phyloP scores from a whole-genome alignment of 1,140 invertebrate species.

The Lordiphosa collinella region DNA sequence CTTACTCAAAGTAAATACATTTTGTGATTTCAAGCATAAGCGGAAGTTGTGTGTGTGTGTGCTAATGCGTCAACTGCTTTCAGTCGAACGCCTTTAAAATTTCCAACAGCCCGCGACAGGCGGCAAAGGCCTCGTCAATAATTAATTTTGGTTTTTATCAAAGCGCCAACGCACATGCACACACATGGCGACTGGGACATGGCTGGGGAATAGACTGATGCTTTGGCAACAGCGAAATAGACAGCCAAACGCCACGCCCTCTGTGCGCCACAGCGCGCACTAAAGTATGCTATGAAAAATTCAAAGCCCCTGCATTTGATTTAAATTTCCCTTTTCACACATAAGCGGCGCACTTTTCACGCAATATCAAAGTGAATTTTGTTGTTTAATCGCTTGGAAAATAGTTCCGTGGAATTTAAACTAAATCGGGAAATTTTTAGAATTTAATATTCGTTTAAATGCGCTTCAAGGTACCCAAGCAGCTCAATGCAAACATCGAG shows the following conservation, averaged over 20 bases:
- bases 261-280: conserved; percentile 27
- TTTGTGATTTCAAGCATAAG: conserved; percentile 60
- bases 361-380: conserved; percentile 68
- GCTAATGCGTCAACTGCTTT: conserved; percentile 63
- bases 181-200: conserved; percentile 14
- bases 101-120: conserved; percentile 49
- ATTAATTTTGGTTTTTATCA: conserved; percentile 78
- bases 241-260: conserved; percentile 28
- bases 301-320: conserved; percentile 65
- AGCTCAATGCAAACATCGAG: neutral
- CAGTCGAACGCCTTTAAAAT: conserved; percentile 76
- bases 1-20: conserved; percentile 66
- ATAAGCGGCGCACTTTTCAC: conserved; percentile 30
- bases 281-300: conserved; percentile 72
- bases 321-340: conserved; percentile 64
- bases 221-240: conserved; percentile 56
- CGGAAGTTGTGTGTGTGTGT: conserved; percentile 38
- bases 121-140: conserved; percentile 57
- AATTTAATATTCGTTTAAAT: conserved; percentile 7
- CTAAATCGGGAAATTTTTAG: too few species aligned
- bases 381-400: conserved; percentile 67
- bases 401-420: conserved; percentile 48
- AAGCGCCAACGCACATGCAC: conserved; percentile 37
- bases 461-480: neutral
- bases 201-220: conserved; percentile 48